Evolutionary conservation across 2,797 vertebrate genomes (phyloP).

Genomic region (Lacerta viridis): DNA sequence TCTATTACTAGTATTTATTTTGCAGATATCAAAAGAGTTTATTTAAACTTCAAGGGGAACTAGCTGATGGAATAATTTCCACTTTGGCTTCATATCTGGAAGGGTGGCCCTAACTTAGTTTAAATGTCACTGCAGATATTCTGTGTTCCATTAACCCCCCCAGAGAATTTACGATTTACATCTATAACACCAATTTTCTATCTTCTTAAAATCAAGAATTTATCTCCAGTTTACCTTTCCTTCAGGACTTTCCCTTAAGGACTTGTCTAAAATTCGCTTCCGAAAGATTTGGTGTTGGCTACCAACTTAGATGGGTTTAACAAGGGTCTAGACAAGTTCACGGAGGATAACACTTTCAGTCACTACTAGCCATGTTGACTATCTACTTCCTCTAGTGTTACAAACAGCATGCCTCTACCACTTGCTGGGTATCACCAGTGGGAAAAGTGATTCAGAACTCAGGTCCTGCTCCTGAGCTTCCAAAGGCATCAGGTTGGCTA

Average conservation of each 20-base stretch:
- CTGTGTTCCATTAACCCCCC: background rate
- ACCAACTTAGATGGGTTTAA: too few relatives aligned
- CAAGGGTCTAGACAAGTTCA: too few relatives aligned
- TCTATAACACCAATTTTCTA: background rate
- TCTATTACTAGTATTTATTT: slow-evolving; percentile 40
- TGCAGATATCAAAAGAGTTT: slow-evolving; percentile 37
- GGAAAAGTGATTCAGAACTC: background rate
- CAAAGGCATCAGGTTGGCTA: too few relatives aligned
- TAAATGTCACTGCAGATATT: background rate
- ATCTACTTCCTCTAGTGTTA: too few relatives aligned
- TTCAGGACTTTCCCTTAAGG: background rate
- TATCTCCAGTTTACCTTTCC: too few relatives aligned
- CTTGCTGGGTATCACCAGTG: too few relatives aligned
- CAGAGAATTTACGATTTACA: background rate
- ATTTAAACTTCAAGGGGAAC: slow-evolving; percentile 20
- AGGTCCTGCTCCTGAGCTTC: too few relatives aligned
- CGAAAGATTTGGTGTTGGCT: too few relatives aligned
- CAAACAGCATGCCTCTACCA: too few relatives aligned
- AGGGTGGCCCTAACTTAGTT: background rate
- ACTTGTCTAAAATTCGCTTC: background rate
- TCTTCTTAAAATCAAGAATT: background rate
- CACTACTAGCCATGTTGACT: too few relatives aligned
- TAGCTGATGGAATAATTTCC: slow-evolving; percentile 4
- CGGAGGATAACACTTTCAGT: too few relatives aligned
- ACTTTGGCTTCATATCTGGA: slow-evolving; percentile 20